A percentile compares a stretch with the other conserved stretches of the same genome.
Conservation (phyloP, 2,113 vertebrate genomes). For the Engystomops pustulosus region DNA sequence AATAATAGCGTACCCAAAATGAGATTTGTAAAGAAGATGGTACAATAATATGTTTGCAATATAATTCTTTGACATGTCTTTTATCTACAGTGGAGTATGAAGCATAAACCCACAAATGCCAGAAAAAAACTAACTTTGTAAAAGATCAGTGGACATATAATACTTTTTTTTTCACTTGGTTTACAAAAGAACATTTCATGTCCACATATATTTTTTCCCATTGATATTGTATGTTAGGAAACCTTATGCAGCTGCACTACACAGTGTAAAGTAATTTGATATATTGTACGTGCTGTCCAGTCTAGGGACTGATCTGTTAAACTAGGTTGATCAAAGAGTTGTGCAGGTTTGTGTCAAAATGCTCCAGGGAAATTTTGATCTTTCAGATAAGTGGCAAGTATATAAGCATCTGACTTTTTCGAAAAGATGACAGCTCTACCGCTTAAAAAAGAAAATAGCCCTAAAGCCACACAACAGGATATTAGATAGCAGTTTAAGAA, state of each 20-base stretch:
- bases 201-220: not conserved
- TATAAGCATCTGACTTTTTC: slow-evolving; percentile 41
- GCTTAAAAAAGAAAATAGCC: slow-evolving; percentile 20
- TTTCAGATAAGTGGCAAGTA: slow-evolving; percentile 48
- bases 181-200: slow-evolving; percentile 19
- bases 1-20: no score
- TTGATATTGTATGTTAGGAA: not conserved
- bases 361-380: slow-evolving; percentile 40
- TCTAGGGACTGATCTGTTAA: slow-evolving; percentile 46
- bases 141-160: not conserved
- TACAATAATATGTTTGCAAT: no score
- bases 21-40: no score
- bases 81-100: no score
- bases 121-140: no score
- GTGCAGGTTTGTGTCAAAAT: slow-evolving; percentile 33
- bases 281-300: slow-evolving; percentile 40
- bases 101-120: no score
- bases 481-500: not conserved
- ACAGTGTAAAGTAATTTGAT: slow-evolving; percentile 42
- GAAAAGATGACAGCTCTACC: slow-evolving; percentile 19
- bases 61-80: no score
- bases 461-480: not conserved
- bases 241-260: slow-evolving; percentile 23
- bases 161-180: not conserved
- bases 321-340: slow-evolving; percentile 53